Conservation (phyloP, 2,113 vertebrate genomes). For the Microtus montanus region DNA sequence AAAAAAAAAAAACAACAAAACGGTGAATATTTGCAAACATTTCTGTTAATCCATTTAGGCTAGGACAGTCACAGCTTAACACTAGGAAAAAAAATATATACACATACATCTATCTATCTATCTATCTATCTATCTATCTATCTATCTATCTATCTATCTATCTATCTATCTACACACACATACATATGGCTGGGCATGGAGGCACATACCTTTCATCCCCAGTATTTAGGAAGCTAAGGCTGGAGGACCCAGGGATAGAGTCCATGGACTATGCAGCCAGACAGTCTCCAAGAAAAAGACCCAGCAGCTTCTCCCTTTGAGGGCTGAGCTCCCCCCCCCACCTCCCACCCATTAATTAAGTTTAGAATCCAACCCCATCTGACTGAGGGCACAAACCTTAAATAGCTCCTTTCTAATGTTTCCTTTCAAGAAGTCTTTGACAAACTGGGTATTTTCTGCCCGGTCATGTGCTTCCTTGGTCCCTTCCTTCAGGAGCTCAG, state of each 20-base stretch:
- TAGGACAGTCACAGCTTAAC: too few relatives aligned
- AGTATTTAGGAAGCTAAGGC: neutral
- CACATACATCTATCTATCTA: too few relatives aligned
- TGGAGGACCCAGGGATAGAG: neutral
- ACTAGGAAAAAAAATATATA: too few relatives aligned
- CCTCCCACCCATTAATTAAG: neutral
- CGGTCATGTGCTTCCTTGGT: constrained; percentile 96
- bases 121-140: too few relatives aligned
- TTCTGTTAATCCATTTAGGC: too few relatives aligned
- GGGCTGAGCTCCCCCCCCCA: neutral
- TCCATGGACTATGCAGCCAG: neutral
- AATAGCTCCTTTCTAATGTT: constrained; percentile 94
- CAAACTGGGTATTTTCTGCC: constrained; percentile 96
- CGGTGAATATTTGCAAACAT: too few relatives aligned
- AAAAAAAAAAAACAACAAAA: too few relatives aligned
- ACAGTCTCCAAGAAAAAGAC: neutral
- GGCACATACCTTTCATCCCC: neutral
- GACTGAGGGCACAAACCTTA: constrained; percentile 87
- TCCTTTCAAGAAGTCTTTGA: constrained; percentile 97
- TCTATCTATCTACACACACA: too few relatives aligned
- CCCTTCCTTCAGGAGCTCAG: constrained; percentile 95
- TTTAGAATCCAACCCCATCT: neutral
- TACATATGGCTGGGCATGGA: neutral
- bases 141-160: too few relatives aligned
- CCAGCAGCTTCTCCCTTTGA: neutral